phyloP scores from a whole-genome alignment of 2,113 vertebrate species.

The Motacilla tschutschensis region DNA sequence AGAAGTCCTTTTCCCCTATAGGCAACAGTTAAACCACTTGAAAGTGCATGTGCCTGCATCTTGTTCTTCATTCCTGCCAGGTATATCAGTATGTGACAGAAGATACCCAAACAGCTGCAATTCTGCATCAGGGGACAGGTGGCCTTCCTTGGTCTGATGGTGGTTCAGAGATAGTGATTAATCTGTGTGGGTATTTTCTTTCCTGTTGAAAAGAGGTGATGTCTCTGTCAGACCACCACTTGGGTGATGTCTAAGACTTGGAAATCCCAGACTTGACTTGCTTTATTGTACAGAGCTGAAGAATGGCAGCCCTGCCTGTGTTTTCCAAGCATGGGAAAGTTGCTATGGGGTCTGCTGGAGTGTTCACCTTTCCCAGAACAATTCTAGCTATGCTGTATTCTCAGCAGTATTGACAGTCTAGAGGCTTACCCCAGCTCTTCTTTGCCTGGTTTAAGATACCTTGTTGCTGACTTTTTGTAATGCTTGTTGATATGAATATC shows the following conservation, averaged over 20 bases:
- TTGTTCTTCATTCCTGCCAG: background rate
- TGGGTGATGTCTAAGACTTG: background rate
- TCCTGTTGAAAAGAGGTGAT: background rate
- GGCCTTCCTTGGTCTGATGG: background rate
- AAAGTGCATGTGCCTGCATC: background rate
- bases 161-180: background rate
- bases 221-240: background rate
- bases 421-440: background rate
- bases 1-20: background rate
- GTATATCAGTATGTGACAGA: background rate
- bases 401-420: background rate
- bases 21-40: background rate
- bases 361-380: constrained; percentile 6
- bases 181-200: background rate
- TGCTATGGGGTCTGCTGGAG: background rate
- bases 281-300: background rate
- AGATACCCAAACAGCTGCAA: background rate
- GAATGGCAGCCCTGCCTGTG: background rate
- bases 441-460: background rate
- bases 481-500: background rate
- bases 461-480: background rate
- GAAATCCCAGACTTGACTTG: background rate
- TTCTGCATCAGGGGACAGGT: background rate
- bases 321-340: background rate
- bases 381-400: background rate